Evolutionary conservation across 1,140 invertebrate species (phyloP).

Genomic region (Nephotettix cincticeps): DNA sequence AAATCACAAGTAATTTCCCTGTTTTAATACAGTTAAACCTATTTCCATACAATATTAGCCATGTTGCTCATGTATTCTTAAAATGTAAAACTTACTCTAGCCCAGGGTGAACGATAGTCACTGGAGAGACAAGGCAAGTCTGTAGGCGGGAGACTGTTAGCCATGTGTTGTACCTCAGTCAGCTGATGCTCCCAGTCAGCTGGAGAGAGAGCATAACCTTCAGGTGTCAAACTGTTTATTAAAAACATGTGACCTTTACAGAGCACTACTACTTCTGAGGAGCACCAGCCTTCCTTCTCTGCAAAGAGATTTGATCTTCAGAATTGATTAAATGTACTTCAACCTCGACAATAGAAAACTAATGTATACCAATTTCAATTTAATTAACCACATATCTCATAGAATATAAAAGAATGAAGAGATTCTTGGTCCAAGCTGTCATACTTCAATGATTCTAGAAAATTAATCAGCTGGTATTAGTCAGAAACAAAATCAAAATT

Average conservation of each 20-base stretch:
- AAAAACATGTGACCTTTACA: slow-evolving; percentile 56
- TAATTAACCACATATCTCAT: too few species aligned
- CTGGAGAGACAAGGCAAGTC: slow-evolving; percentile 65
- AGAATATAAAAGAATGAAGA: too few species aligned
- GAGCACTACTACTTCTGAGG: slow-evolving; percentile 51
- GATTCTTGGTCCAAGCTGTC: too few species aligned
- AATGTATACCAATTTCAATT: too few species aligned
- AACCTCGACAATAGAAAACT: too few species aligned
- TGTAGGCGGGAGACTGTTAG: slow-evolving; percentile 47
- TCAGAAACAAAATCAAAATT: background rate
- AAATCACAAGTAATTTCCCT: too few species aligned
- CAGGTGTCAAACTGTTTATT: slow-evolving; percentile 44
- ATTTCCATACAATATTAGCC: too few species aligned
- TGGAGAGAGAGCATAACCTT: slow-evolving; percentile 45
- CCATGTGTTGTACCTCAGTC: slow-evolving; percentile 53
- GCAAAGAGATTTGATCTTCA: too few species aligned
- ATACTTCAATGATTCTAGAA: slow-evolving; percentile 47
- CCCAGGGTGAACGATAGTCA: slow-evolving; percentile 62
- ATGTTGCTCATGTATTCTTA: too few species aligned
- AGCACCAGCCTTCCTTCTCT: slow-evolving; percentile 42
- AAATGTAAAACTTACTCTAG: slow-evolving; percentile 51
- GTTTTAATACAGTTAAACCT: too few species aligned
- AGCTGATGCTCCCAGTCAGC: slow-evolving; percentile 52
- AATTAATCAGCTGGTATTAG: background rate
- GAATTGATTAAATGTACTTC: too few species aligned